A percentile compares a stretch with the other conserved stretches of the same genome.
These are phyloP conservation scores for Argyresthia albistria DNA, from an alignment of 2,888 invertebrate genomes.

Conservation along the genomic window DNA sequence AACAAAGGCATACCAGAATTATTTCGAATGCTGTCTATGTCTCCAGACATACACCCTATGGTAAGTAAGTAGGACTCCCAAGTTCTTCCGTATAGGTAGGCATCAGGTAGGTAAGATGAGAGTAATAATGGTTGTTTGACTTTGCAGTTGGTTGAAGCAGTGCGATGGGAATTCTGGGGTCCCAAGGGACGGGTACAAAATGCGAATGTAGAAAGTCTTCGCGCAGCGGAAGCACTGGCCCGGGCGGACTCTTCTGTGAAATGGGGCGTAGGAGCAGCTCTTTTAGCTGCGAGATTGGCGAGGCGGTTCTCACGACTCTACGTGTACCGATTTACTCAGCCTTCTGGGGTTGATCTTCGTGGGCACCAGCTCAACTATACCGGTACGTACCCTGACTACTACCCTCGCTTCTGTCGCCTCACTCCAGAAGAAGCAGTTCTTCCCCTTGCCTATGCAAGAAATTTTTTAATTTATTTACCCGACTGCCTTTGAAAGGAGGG, in stretches of 20 bases:
- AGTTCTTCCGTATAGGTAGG: background rate
- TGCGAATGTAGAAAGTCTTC: slow-evolving; percentile 33
- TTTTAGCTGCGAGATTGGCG: slow-evolving; percentile 68
- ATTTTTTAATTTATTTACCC: no score
- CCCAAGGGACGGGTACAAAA: slow-evolving; percentile 20
- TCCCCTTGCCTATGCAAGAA: no score
- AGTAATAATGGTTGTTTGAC: no score
- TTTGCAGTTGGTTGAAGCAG: slow-evolving; percentile 46
- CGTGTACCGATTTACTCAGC: slow-evolving; percentile 69
- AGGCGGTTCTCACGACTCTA: slow-evolving; percentile 60
- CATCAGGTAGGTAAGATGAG: background rate
- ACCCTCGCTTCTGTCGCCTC: no score
- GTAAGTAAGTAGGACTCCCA: slow-evolving; percentile 19
- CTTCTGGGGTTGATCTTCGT: slow-evolving; percentile 50
- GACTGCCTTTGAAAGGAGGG: no score
- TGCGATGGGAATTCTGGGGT: slow-evolving; percentile 73
- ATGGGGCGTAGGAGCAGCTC: slow-evolving; percentile 67
- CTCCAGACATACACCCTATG: slow-evolving; percentile 26
- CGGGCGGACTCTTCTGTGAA: slow-evolving; percentile 73
- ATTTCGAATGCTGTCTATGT: slow-evolving; percentile 45
- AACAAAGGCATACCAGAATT: slow-evolving; percentile 72
- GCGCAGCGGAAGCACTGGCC: slow-evolving; percentile 56
- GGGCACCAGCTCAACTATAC: slow-evolving; percentile 61
- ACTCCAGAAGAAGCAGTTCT: no score
- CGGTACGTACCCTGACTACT: slow-evolving; percentile 32